Percentiles rank a stretch among this genome's conserved stretches.
phyloP scores from a whole-genome alignment of 2,888 invertebrate genomes.

The Dolichomitus sp. region DNA sequence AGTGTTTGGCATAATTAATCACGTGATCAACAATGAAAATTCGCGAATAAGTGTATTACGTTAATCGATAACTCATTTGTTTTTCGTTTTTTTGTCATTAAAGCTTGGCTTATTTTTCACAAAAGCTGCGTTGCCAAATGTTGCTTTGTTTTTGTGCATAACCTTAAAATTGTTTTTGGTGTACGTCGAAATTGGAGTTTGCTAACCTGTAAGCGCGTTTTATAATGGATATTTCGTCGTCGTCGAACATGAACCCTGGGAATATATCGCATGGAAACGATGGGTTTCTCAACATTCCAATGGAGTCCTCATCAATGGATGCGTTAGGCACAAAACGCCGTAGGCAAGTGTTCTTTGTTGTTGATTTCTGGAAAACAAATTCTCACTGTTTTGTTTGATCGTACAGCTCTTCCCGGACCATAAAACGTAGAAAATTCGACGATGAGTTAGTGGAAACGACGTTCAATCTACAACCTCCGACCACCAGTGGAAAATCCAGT shows the following conservation, averaged over 20 bases:
- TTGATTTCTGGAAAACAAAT: neutral
- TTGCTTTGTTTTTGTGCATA: neutral
- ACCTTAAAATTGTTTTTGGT: neutral
- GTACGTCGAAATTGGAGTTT: neutral
- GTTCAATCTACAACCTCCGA: constrained; percentile 83
- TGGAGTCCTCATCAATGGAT: constrained; percentile 81
- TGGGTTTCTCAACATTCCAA: constrained; percentile 80
- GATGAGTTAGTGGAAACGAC: constrained; percentile 96
- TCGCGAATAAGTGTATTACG: constrained; percentile 13
- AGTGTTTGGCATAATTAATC: constrained; percentile 34
- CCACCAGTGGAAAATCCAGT: constrained; percentile 80
- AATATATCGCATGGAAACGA: constrained; percentile 77
- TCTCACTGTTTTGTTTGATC: neutral
- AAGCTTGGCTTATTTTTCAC: neutral
- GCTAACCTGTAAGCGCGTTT: constrained; percentile 23
- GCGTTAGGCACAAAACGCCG: constrained; percentile 82
- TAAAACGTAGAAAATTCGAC: constrained; percentile 98
- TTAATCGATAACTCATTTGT: neutral
- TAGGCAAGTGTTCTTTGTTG: constrained; percentile 74
- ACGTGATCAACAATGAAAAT: constrained; percentile 27
- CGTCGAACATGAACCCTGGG: constrained; percentile 77
- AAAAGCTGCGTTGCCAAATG: neutral
- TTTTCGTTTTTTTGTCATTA: neutral
- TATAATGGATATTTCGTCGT: constrained; percentile 76
- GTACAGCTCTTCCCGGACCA: constrained; percentile 96